Evolutionary conservation across 2,888 invertebrate species (phyloP).

Genomic region (Agrotis puta): DNA sequence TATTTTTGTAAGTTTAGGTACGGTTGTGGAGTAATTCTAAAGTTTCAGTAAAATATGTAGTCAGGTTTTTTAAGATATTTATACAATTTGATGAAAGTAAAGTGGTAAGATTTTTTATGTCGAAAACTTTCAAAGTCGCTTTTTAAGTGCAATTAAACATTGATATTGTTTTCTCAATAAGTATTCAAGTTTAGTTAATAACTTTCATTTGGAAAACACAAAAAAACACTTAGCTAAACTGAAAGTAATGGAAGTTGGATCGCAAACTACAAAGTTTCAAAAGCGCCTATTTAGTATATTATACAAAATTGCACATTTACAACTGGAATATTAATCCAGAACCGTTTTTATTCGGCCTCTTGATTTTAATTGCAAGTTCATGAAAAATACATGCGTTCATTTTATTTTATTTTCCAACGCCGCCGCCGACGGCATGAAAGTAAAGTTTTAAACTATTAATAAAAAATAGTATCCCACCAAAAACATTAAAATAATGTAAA

Average conservation of each 20-base stretch:
- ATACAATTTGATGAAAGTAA: no score
- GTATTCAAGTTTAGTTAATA: background rate
- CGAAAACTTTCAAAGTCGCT: background rate
- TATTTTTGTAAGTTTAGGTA: background rate
- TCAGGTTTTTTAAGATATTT: no score
- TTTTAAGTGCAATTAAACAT: background rate
- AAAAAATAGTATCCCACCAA: background rate
- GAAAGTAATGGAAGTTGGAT: background rate
- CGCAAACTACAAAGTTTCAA: background rate
- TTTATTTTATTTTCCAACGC: conserved; percentile 5
- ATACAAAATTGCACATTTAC: no score
- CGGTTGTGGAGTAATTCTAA: background rate
- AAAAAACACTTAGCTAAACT: background rate
- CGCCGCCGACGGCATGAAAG: conserved; percentile 2
- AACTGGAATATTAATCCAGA: background rate
- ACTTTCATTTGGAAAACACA: background rate
- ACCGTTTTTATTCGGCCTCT: background rate
- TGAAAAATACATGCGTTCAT: background rate
- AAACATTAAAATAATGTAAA: no score
- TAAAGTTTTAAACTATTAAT: background rate
- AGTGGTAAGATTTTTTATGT: no score
- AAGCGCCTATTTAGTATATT: background rate
- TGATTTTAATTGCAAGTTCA: background rate
- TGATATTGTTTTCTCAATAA: background rate
- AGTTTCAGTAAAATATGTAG: no score